Evolutionary conservation across 53 echinoderm and acorn worm species (phyloP), one percentile per base, ranked within the genome.

Genomic region (Paelopatides confundens): DNA sequence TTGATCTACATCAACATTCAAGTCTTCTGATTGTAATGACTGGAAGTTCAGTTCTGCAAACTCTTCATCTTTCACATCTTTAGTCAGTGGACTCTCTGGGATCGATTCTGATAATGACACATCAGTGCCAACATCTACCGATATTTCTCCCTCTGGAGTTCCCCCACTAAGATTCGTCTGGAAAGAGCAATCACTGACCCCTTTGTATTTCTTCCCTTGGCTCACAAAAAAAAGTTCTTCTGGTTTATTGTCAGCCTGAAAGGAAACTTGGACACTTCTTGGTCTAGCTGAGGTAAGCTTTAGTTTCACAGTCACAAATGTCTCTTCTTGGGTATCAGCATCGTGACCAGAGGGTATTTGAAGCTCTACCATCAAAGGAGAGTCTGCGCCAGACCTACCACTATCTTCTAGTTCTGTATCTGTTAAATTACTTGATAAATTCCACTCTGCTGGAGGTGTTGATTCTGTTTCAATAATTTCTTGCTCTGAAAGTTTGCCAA

Each of bases 231-330:
- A 11, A 13, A 35, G 36, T 64, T 83, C 84, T 65, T 83, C 84
- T 27, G 84, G 65, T 18, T 83, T n/a, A 35, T 23, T 37, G n/a
- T 63, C 30, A 14, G 88, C 94, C 46, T 96, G 94, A 85, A 92
- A 92, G 78, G 69, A 94, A 37, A 96, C 92, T 29, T 96, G 88
- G 21, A 96, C 90, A 29, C 87, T 81, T 34, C 90, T 92, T 50
- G 96, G 94, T 76, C 85, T 90, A 1, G 88, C 86, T 39, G 94
- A 92, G 46, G 94, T 88, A 28, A 92, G 86, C 65, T 92, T 94
- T 18, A 96, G 92, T 65, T 90, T 92, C 27, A 96, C 86, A 71
- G 90, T 92, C 34, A 94, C 81, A 82, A 74, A 88, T 5, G 32
- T 40, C 51, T 87, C 87, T 13, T 90, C 54, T 30, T 90, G 51